phyloP scores from a whole-genome alignment of 2,888 invertebrate genomes.

The Branchellion lobata region DNA sequence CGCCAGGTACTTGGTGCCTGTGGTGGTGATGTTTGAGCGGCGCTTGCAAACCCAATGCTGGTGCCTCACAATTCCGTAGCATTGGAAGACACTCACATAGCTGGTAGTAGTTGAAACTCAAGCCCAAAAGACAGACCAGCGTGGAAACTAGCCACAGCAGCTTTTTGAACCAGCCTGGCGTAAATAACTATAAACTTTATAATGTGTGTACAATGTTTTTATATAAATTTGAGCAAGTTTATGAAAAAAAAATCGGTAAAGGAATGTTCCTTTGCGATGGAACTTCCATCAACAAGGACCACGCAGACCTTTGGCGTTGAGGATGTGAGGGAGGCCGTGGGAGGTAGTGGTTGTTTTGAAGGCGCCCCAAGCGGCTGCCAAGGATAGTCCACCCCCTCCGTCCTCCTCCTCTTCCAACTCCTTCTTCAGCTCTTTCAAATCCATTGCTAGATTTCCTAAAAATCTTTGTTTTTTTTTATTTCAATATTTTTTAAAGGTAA shows the following conservation, averaged over 20 bases:
- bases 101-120: constrained; percentile 30
- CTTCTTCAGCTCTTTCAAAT: neutral
- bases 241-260: neutral
- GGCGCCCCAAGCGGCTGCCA: neutral
- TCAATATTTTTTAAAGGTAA: too few species aligned
- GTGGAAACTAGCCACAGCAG: constrained; percentile 14
- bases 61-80: too few species aligned
- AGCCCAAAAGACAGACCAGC: neutral
- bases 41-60: neutral
- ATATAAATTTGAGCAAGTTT: neutral
- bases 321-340: constrained; percentile 38
- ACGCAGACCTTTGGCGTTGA: constrained; percentile 21
- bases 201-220: too few species aligned
- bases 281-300: neutral
- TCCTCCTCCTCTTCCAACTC: too few species aligned
- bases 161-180: constrained; percentile 36
- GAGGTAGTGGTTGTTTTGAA: constrained; percentile 32
- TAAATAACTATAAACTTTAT: too few species aligned
- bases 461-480: too few species aligned
- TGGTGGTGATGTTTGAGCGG: neutral
- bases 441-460: too few species aligned
- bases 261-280: neutral
- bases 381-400: neutral
- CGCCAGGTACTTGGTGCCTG: constrained; percentile 25
- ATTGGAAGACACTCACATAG: too few species aligned